Evolutionary conservation across 2,888 invertebrate species (phyloP), one percentile per base, ranked within the genome.

Genomic region (Synergus itoensis): DNA sequence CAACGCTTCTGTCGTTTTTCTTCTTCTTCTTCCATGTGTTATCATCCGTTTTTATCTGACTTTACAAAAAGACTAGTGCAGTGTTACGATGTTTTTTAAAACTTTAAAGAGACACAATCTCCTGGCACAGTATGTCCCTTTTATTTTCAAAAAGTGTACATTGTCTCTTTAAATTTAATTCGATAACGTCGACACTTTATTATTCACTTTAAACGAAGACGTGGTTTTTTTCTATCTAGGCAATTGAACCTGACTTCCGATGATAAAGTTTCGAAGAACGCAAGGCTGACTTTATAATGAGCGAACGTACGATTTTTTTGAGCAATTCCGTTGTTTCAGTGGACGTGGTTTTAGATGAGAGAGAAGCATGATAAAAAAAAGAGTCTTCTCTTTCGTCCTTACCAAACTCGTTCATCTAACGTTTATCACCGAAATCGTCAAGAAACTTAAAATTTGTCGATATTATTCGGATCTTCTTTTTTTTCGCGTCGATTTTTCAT

Each of bases 181-280:
- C 53, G 73, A 73, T 53, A 73, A 14, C 53, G 36, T 69, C 16
- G 21, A 45, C 67, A 67, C 43, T 18, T 73, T 73, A 53, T 48
- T 28, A 28, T 69, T 48, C 69, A n/a, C 36, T 48, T 73, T 73
- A 73, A 73, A 73, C 53, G 36, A 53, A 73, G 53, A 73, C 73
- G 36, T 57, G 48, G 73, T 73, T 57, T 73, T 16, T 73, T 73
- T 73, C n/a, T 73, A 73, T 73, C 53, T 53, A 73, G 28, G 67
- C 43, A 43, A 48, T 73, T 53, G 40, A 73, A 73, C 73, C 40
- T 53, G 48, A 73, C 73, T 73, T 36, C 53, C 45, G 73, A 53
- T 73, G 73, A 73, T 73, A 73, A 73, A 53, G 48, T 73, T 53
- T 57, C 36, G n/a, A 73, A 12, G 73, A 73, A 73, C 73, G 73